These are phyloP conservation scores for Sebastolobus altivelis DNA, from an alignment of 2,797 vertebrate species.

Conservation along the genomic window DNA sequence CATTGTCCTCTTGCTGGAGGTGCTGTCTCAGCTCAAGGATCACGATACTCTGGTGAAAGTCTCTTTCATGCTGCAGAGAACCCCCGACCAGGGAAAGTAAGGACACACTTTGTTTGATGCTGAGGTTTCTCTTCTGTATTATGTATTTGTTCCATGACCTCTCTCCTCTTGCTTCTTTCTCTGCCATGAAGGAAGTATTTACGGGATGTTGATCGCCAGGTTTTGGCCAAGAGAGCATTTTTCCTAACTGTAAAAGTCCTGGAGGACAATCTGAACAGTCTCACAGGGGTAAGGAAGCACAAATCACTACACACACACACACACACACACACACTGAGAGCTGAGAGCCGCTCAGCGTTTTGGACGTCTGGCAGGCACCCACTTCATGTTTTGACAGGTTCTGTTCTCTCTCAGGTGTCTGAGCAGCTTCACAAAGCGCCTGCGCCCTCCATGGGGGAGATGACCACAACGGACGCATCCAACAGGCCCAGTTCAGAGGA, in stretches of 20 bases:
- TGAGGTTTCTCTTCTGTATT: slow-evolving; percentile 12
- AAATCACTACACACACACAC: slow-evolving; percentile 17
- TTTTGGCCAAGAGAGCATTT: slow-evolving; percentile 96
- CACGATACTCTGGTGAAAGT: slow-evolving; percentile 96
- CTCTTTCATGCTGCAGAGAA: slow-evolving; percentile 98
- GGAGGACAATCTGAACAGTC: slow-evolving; percentile 95
- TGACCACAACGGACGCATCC: slow-evolving; percentile 94
- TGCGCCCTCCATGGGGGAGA: slow-evolving; percentile 87
- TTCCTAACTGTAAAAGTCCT: slow-evolving; percentile 97
- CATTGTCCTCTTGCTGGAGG: slow-evolving; percentile 94
- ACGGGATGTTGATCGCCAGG: slow-evolving; percentile 98
- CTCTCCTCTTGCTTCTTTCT: slow-evolving; percentile 15
- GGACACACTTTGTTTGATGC: slow-evolving; percentile 50
- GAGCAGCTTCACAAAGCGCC: slow-evolving; percentile 86
- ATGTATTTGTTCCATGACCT: slow-evolving; percentile 46
- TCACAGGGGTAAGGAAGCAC: slow-evolving; percentile 88
- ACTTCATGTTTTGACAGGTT: slow-evolving; percentile 62
- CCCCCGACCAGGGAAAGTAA: slow-evolving; percentile 99
- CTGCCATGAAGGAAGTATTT: slow-evolving; percentile 92
- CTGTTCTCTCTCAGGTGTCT: slow-evolving; percentile 86
- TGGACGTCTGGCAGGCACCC: slow-evolving; percentile 50
- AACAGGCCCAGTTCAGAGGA: slow-evolving; percentile 90
- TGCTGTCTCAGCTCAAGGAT: slow-evolving; percentile 95
- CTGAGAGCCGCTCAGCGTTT: slow-evolving; percentile 19
- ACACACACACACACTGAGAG: slow-evolving; percentile 21